phyloP scores from a whole-genome alignment of 2,888 invertebrate genomes.

The Chaitophorus viminalis region DNA sequence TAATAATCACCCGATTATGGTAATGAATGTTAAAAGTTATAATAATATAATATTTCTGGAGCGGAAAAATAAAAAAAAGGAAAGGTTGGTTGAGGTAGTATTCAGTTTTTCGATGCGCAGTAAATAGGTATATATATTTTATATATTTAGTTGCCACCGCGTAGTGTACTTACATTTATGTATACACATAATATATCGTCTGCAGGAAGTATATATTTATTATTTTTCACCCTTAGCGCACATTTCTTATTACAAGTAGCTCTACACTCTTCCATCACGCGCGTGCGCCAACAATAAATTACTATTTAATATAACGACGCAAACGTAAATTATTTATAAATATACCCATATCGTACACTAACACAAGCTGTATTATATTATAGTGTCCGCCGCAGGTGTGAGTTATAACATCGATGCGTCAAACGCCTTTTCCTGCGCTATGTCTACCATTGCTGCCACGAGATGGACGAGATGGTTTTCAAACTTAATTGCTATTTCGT shows the following conservation, averaged over 20 bases:
- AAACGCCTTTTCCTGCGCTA: not conserved
- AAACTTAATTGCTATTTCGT: conserved; percentile 3
- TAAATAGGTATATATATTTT: too few relatives aligned
- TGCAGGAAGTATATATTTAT: not conserved
- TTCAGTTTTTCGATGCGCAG: too few relatives aligned
- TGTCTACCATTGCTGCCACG: not conserved
- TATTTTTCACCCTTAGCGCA: not conserved
- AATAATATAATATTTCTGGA: too few relatives aligned
- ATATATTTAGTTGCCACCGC: too few relatives aligned
- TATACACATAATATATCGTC: too few relatives aligned
- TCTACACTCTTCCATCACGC: not conserved
- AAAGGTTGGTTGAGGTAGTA: too few relatives aligned
- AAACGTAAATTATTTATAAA: too few relatives aligned
- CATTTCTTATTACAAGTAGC: not conserved
- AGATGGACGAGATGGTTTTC: not conserved
- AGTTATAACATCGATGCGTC: conserved; percentile 10
- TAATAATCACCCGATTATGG: too few relatives aligned
- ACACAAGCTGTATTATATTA: not conserved
- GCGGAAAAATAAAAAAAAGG: not conserved
- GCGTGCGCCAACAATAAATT: not conserved
- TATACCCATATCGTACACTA: not conserved
- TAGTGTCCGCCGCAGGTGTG: not conserved
- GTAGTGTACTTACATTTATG: too few relatives aligned
- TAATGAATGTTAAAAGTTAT: too few relatives aligned
- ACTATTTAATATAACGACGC: conserved; percentile 1